Percentiles rank a stretch among this genome's conserved stretches.
Evolutionary conservation across 1,140 invertebrate species (phyloP).

Genomic region (Brachionus paranguensis): DNA sequence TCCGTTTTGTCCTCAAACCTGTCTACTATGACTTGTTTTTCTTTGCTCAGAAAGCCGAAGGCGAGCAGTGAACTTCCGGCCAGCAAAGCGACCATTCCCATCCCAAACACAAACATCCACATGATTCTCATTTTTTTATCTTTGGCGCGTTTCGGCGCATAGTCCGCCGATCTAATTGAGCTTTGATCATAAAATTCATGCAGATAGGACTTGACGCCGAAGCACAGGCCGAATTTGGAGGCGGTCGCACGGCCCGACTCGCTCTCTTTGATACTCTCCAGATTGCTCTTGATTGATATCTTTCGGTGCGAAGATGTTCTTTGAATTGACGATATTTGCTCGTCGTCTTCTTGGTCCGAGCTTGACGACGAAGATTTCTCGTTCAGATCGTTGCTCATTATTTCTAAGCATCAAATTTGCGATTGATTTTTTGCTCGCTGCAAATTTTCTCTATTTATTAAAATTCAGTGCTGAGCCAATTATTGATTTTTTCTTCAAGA

Average conservation of each 20-base stretch:
- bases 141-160: neutral
- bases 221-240: neutral
- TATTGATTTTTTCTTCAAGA: neutral
- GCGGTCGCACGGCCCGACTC: neutral
- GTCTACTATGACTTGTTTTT: neutral
- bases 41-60: neutral
- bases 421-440: neutral
- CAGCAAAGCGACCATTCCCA: neutral
- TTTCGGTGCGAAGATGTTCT: neutral
- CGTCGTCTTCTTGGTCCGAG: neutral
- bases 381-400: neutral
- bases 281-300: neutral
- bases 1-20: neutral
- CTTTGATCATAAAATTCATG: conserved; percentile 38
- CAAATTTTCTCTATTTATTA: neutral
- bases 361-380: neutral
- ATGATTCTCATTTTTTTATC: neutral
- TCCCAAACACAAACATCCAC: neutral
- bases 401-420: neutral
- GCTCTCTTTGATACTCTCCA: neutral
- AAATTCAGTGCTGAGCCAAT: neutral
- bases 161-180: neutral
- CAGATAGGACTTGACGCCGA: conserved; percentile 28
- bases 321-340: neutral
- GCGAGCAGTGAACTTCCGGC: neutral